Conservation (phyloP, 2,797 vertebrate species). For the Myotis vivesi region DNA sequence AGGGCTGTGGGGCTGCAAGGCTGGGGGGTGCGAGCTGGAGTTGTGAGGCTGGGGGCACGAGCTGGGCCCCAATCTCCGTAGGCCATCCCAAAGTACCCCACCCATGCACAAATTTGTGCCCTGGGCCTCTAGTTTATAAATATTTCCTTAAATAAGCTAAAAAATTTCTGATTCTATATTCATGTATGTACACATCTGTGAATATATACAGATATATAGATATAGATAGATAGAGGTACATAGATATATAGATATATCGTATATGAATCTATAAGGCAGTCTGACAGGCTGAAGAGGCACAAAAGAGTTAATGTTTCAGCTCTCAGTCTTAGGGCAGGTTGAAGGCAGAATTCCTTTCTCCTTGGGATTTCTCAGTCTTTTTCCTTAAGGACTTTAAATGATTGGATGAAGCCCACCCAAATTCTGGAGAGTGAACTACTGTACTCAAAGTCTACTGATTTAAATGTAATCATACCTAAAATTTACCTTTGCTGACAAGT, state of each 20-base stretch:
- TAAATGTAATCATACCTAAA: background rate
- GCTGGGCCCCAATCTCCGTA: no score
- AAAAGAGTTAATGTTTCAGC: background rate
- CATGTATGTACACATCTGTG: background rate
- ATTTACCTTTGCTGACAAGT: background rate
- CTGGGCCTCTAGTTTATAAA: background rate
- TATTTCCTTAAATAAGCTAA: background rate
- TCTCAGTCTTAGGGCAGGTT: background rate
- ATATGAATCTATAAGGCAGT: background rate
- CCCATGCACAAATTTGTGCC: no score
- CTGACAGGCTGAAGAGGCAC: background rate
- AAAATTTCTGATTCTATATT: background rate
- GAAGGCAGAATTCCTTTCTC: background rate
- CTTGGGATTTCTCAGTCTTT: background rate
- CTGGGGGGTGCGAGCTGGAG: no score
- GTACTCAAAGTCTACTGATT: background rate
- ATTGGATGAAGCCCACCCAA: background rate
- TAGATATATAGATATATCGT: no score
- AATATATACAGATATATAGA: rapidly evolving
- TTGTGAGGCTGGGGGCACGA: no score
- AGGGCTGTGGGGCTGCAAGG: no score
- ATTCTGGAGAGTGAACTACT: background rate
- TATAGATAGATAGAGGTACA: background rate
- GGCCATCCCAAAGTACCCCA: no score
- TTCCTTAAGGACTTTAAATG: background rate